These are phyloP conservation scores for Oegoconia quadripuncta DNA, from an alignment of 2,888 invertebrate genomes.

Conservation along the genomic window DNA sequence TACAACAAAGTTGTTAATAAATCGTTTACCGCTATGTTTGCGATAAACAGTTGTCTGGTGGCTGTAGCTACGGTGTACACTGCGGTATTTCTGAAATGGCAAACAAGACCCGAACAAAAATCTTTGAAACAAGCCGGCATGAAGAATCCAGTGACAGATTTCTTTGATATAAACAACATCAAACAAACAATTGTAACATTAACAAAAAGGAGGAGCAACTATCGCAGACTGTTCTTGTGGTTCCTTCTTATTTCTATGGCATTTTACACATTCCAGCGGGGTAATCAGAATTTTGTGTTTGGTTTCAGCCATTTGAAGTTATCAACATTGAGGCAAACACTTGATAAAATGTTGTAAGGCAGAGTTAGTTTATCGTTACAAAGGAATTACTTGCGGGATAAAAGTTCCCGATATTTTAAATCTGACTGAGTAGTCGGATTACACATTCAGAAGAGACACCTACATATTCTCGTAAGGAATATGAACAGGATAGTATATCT, in stretches of 20 bases:
- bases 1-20: slow-evolving; percentile 79
- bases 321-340: not conserved
- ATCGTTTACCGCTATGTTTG: slow-evolving; percentile 87
- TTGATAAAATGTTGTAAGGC: too few species aligned
- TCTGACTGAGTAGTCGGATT: too few species aligned
- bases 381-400: too few species aligned
- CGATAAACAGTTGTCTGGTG: slow-evolving; percentile 82
- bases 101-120: slow-evolving; percentile 82
- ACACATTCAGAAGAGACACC: too few species aligned
- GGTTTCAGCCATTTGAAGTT: too few species aligned
- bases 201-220: slow-evolving; percentile 76
- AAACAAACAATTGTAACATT: slow-evolving; percentile 81
- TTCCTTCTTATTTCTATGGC: slow-evolving; percentile 87
- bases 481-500: too few species aligned
- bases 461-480: too few species aligned
- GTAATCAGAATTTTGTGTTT: slow-evolving; percentile 35
- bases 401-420: too few species aligned
- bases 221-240: slow-evolving; percentile 81
- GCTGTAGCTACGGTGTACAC: slow-evolving; percentile 82
- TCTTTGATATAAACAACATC: slow-evolving; percentile 85
- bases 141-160: slow-evolving; percentile 81
- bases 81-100: slow-evolving; percentile 82
- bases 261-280: slow-evolving; percentile 89
- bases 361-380: too few species aligned
- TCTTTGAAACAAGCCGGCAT: slow-evolving; percentile 79